Evolutionary conservation across 2,113 vertebrate genomes (phyloP), one percentile per base, ranked within the genome.

Genomic region (Sylvietta virens): DNA sequence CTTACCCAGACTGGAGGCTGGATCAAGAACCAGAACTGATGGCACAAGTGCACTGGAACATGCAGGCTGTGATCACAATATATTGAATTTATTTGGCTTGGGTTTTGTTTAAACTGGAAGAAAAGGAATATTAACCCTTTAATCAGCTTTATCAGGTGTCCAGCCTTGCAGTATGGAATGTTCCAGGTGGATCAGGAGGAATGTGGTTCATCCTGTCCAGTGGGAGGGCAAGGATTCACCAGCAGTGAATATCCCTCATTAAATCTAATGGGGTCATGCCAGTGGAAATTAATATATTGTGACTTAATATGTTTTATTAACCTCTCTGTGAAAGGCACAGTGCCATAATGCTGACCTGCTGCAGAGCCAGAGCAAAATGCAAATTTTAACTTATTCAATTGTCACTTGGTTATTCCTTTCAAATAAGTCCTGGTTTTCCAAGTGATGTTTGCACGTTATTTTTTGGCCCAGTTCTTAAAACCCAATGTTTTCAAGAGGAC

Each of bases 141-240:
- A 51, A 27, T 44, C 15, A 87, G 56, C 4, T 6, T 21, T 48
- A 7, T 24, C 31, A 20, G 33, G 15, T 50, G 62, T 51, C 15
- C 17, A 22, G 56, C 17, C 3, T 0, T 42, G 31, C 3, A 77
- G 30, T 10, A 2, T 9, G 27, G 64, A 57, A 35, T 3, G 1
- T 39, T 82, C 20, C 13, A 7, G 60, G 30, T 23, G 15, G 20
- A 6, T 62, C 57, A 40, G 71, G 44, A 60, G 57, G 44, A 54
- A 71, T 24, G 44, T 71, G 48, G 30, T 20, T 87, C 57, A 10
- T 35, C 14, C 60, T 27, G 47, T 21, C 44, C n/a, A 4, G 7
- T 20, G 86, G 70, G 67, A 93, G 74, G 53, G 22, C 61, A 61
- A 20, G 23, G 71, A 50, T 20, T 54, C 79, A 23, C n/a, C 64